Percentiles rank a stretch among this genome's conserved stretches.
These are phyloP conservation scores for Tyria jacobaeae DNA, from an alignment of 2,888 invertebrate genomes.

Conservation along the genomic window DNA sequence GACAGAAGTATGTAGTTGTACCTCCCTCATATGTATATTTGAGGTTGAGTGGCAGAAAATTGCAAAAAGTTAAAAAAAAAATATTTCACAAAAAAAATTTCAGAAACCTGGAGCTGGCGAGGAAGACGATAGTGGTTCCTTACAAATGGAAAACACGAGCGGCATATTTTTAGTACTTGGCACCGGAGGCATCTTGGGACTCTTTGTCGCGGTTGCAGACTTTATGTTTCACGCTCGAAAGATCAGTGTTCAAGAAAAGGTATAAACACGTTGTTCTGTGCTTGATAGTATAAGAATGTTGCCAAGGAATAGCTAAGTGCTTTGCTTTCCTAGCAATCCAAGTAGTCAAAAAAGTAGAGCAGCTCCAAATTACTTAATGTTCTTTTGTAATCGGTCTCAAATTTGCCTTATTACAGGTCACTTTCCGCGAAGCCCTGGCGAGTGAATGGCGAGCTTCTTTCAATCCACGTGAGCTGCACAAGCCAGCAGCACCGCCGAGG, in stretches of 20 bases:
- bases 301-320: no score
- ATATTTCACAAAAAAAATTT: no score
- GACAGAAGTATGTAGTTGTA: no score
- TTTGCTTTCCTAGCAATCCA: no score
- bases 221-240: constrained; percentile 94
- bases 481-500: constrained; percentile 72
- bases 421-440: constrained; percentile 70
- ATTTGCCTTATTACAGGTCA: no score
- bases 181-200: constrained; percentile 90
- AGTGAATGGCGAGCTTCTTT: constrained; percentile 80
- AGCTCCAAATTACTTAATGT: neutral
- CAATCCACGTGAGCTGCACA: constrained; percentile 71
- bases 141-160: constrained; percentile 95
- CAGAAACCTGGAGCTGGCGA: constrained; percentile 69
- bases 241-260: constrained; percentile 92
- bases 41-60: no score
- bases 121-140: constrained; percentile 61
- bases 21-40: no score
- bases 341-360: no score
- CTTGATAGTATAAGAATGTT: no score
- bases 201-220: constrained; percentile 92
- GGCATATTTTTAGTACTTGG: constrained; percentile 96
- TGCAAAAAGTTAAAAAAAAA: no score
- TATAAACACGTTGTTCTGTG: constrained; percentile 56
- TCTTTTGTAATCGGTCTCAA: no score